Percentiles rank a stretch among this genome's conserved stretches.
Conservation (phyloP, 2,888 invertebrate species). For the Brachylomia viminalis region DNA sequence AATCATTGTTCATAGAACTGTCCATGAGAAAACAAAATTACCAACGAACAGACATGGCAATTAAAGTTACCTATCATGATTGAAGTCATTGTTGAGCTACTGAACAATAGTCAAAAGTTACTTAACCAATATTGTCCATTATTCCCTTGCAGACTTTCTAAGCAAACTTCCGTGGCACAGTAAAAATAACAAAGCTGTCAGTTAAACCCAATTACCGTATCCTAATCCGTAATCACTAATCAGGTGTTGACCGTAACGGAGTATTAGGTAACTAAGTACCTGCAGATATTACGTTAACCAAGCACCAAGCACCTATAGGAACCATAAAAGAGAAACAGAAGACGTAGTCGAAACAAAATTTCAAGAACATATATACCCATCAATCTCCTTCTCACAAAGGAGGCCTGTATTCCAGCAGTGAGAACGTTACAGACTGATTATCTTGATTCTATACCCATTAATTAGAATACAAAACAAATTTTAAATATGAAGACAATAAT, state of each 20-base stretch:
- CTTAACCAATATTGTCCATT: slow-evolving; percentile 34
- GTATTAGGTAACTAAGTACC: slow-evolving; percentile 67
- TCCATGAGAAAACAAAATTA: slow-evolving; percentile 2
- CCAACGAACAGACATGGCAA: background rate
- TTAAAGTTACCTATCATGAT: background rate
- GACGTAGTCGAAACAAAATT: background rate
- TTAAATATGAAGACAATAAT: background rate
- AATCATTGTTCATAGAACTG: background rate
- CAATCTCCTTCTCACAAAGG: background rate
- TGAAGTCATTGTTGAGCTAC: slow-evolving; percentile 17
- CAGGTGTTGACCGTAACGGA: slow-evolving; percentile 61
- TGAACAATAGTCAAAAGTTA: slow-evolving; percentile 25
- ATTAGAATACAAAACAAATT: background rate
- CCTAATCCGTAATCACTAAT: slow-evolving; percentile 63
- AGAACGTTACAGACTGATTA: background rate
- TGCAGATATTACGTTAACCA: slow-evolving; percentile 54
- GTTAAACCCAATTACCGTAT: slow-evolving; percentile 52
- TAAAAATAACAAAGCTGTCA: slow-evolving; percentile 52
- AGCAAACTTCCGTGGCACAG: slow-evolving; percentile 46
- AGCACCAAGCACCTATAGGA: slow-evolving; percentile 9
- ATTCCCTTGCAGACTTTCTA: slow-evolving; percentile 49
- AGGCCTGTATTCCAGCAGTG: background rate
- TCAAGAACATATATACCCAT: background rate
- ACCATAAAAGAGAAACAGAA: slow-evolving; percentile 33
- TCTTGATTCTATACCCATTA: background rate